phyloP scores from a whole-genome alignment of 2,113 vertebrate species.

The Tetrao urogallus region DNA sequence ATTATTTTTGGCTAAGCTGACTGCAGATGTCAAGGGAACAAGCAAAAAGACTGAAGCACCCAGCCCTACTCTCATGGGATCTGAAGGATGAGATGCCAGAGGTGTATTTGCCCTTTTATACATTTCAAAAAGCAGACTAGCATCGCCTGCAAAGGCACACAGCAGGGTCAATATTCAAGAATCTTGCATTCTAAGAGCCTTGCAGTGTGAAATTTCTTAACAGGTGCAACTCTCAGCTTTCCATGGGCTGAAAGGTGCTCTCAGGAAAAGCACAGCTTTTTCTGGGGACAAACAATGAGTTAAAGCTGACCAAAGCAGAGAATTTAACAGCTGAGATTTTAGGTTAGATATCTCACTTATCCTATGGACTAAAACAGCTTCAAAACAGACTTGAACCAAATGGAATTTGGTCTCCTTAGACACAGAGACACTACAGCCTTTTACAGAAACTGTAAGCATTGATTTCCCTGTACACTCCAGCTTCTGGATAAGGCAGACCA shows the following conservation, averaged over 20 bases:
- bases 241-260: not conserved
- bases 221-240: not conserved
- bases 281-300: not conserved
- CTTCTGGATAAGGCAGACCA: not conserved
- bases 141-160: too few relatives aligned
- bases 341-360: not conserved
- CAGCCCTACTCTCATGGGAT: not conserved
- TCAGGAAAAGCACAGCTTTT: not conserved
- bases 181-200: not conserved
- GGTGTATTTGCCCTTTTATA: fast-evolving
- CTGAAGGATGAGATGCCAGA: not conserved
- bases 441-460: not conserved
- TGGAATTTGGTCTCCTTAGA: not conserved
- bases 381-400: not conserved
- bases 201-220: not conserved
- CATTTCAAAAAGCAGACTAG: not conserved
- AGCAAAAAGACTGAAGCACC: not conserved
- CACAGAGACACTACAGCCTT: not conserved
- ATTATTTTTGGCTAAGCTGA: slow-evolving; percentile 43
- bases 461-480: not conserved
- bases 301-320: not conserved
- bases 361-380: not conserved
- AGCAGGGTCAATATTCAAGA: not conserved
- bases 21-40: not conserved
- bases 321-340: not conserved